Percentiles rank a stretch among this genome's conserved stretches.
Evolutionary conservation across 2,797 vertebrate genomes (phyloP).

Genomic region (Rhadinocentrus ornatus): DNA sequence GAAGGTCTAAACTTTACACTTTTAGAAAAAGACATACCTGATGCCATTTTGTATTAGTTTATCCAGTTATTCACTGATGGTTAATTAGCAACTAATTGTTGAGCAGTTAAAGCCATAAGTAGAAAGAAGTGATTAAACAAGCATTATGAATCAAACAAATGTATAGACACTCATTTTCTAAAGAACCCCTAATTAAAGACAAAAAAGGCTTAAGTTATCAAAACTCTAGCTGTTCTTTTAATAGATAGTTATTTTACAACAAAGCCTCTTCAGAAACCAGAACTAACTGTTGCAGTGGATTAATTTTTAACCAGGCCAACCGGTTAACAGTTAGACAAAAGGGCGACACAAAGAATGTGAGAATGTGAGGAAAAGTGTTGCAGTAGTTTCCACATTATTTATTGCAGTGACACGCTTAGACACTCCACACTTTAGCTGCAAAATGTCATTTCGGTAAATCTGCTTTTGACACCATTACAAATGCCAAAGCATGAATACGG

Average conservation of each 20-base stretch:
- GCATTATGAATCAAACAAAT: not conserved
- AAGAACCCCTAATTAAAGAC: not conserved
- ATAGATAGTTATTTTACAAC: not conserved
- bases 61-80: not conserved
- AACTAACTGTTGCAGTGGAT: not conserved
- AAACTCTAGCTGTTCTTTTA: not conserved
- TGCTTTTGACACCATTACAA: not conserved
- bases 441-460: not conserved
- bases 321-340: not conserved
- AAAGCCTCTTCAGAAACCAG: not conserved
- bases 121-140: not conserved
- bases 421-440: not conserved
- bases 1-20: not conserved
- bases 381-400: not conserved
- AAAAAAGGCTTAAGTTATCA: not conserved
- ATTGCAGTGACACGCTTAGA: not conserved
- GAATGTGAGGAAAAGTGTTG: constrained; percentile 1
- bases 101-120: not conserved
- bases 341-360: not conserved
- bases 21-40: constrained; percentile 10
- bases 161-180: not conserved
- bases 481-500: not conserved
- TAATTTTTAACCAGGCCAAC: not conserved
- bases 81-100: not conserved
- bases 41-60: not conserved